Evolutionary conservation across 2,797 vertebrate species (phyloP), one percentile per base, ranked within the genome.

Genomic region (Vespertilio murinus): DNA sequence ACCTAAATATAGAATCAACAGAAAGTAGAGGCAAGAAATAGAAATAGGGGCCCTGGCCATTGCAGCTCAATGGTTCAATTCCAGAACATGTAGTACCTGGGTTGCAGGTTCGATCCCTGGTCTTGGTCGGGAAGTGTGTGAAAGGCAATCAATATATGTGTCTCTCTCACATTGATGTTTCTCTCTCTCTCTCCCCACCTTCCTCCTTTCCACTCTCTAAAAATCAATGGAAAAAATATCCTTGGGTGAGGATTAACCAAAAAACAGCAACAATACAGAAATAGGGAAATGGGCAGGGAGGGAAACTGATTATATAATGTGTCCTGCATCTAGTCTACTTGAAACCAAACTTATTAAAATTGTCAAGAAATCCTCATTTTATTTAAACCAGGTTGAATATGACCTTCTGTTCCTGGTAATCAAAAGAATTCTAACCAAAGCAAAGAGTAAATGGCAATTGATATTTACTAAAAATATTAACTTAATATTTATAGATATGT

Each of bases 271-370:
- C 22, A 56, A 56, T 23, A 56, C 54, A 65, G 35, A 91, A 87
- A 75, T 4, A 25, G 13, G 20, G 18, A 73, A 61, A 64, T 23
- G 40, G 38, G n/a, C 11, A 75, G 25, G 16, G 28, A 61, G 28
- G 6, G 7, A 18, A 12, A 61, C 7, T 78, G 64, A 49, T 86
- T 69, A 81, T n/a, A 22, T 38, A 77, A 83, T 77, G 25, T 74
- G 8, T 69, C 40, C 23, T 67, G 17, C 87, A 88, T 47, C 28
- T 90, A 91, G 6, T 89, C 59, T 77, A 30, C n/a, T 38, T 54
- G n/a, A 93, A 91, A 18, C 5, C 65, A 94, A 84, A 93, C 7
- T 78, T 85, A 94, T 35, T 93, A 75, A 79, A 38, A 91, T 18
- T 87, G 49, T 84, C 30, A 92, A 79, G 45, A 83, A 93, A 91